A percentile compares a stretch with the other conserved stretches of the same genome.
Evolutionary conservation across 2,797 vertebrate species (phyloP).

Genomic region (Echiichthys vipera): DNA sequence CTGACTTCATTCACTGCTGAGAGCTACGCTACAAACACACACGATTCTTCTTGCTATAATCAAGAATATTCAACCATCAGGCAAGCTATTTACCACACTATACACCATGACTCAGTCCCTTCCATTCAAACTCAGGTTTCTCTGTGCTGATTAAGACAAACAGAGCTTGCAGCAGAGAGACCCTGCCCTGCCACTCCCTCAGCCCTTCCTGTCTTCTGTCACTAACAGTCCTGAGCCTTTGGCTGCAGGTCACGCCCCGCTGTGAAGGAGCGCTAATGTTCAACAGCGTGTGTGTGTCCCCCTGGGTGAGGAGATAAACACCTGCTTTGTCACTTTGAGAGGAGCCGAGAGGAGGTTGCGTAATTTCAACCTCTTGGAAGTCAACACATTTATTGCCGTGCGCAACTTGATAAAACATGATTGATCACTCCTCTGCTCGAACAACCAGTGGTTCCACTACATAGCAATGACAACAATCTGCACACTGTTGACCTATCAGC

Average conservation of each 20-base stretch:
- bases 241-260: conserved; percentile 6
- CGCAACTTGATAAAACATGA: conserved; percentile 4
- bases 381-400: conserved; percentile 2
- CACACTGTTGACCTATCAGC: conserved; percentile 18
- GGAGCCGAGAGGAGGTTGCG: not conserved
- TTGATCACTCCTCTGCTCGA: not conserved
- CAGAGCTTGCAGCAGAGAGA: conserved; percentile 1
- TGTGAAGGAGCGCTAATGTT: conserved; percentile 5
- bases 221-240: not conserved
- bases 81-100: not conserved
- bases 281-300: not conserved
- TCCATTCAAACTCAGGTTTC: not conserved
- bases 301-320: conserved; percentile 24
- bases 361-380: not conserved
- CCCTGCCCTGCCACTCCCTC: conserved; percentile 60
- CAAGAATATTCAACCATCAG: not conserved
- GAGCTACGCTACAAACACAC: not conserved
- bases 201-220: not conserved
- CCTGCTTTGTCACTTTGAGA: not conserved
- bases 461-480: conserved; percentile 4
- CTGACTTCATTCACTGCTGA: not conserved
- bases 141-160: conserved; percentile 1
- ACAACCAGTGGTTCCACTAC: conserved; percentile 16
- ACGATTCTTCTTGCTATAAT: not conserved
- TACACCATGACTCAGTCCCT: not conserved